phyloP scores from a whole-genome alignment of 2,888 invertebrate species.

The Epicampocera succincta region DNA sequence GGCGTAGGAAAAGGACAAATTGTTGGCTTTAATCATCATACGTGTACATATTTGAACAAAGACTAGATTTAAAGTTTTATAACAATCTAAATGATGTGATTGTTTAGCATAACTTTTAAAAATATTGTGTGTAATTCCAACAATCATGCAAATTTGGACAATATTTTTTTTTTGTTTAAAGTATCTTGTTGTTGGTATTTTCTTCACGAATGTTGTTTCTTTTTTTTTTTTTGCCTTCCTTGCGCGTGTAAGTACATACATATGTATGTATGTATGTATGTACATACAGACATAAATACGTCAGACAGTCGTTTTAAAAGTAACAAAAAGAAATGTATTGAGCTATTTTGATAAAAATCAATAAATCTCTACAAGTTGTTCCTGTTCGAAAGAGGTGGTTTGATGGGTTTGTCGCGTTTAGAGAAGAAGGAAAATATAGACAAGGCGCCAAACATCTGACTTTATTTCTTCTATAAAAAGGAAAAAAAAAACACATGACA shows the following conservation, averaged over 20 bases:
- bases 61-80: no score
- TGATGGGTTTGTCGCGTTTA: conserved; percentile 5
- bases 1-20: conserved; percentile 10
- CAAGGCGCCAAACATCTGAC: conserved; percentile 64
- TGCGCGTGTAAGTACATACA: no score
- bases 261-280: no score
- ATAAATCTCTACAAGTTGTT: conserved; percentile 58
- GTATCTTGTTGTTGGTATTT: neutral
- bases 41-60: no score
- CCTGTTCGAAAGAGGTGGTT: neutral
- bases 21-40: neutral
- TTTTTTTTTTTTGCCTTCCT: neutral
- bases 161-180: neutral
- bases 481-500: neutral
- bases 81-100: no score
- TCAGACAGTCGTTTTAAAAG: neutral
- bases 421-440: neutral
- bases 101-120: neutral
- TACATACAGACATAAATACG: neutral
- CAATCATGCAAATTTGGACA: neutral
- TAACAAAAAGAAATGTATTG: neutral
- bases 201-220: neutral
- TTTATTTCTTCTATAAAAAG: neutral
- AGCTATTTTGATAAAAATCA: conserved; percentile 63
- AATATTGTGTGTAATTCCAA: no score